Conservation (phyloP, 2,888 invertebrate species). For the Aporophyla lueneburgensis region DNA sequence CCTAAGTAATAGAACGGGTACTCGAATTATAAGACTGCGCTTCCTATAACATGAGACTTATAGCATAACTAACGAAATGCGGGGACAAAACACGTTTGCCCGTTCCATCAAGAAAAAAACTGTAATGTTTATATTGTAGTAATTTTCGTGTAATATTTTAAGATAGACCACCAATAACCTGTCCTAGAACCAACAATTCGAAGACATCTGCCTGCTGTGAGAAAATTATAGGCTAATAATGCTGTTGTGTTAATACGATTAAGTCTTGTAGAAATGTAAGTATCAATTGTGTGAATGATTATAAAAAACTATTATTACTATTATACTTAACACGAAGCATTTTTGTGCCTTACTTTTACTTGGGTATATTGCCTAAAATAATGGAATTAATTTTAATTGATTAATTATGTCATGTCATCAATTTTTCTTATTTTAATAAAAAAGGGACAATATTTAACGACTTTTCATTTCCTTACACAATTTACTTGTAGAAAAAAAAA, state of each 20-base stretch:
- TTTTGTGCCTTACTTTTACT: constrained; percentile 18
- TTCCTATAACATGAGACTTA: background rate
- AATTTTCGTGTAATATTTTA: background rate
- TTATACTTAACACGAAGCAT: constrained; percentile 5
- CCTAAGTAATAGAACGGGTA: constrained; percentile 17
- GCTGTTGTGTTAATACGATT: background rate
- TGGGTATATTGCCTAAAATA: constrained; percentile 6
- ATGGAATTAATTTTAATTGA: constrained; percentile 23
- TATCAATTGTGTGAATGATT: constrained; percentile 29
- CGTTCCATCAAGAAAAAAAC: too few species aligned
- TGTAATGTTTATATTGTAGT: too few species aligned
- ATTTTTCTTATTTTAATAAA: constrained; percentile 50
- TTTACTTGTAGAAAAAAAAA: background rate
- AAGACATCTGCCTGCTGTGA: too few species aligned
- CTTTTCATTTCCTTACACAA: constrained; percentile 5
- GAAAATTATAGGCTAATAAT: too few species aligned
- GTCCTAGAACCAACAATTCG: too few species aligned
- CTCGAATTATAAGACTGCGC: constrained; percentile 6
- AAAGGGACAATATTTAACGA: background rate
- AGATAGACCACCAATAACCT: background rate
- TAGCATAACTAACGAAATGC: background rate
- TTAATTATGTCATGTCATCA: constrained; percentile 27
- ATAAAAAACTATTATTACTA: constrained; percentile 4
- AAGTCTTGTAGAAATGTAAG: constrained; percentile 33
- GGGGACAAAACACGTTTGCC: background rate